Base-by-base conservation (phyloP, 2,113 vertebrate species). In the Menura novaehollandiae region DNA sequence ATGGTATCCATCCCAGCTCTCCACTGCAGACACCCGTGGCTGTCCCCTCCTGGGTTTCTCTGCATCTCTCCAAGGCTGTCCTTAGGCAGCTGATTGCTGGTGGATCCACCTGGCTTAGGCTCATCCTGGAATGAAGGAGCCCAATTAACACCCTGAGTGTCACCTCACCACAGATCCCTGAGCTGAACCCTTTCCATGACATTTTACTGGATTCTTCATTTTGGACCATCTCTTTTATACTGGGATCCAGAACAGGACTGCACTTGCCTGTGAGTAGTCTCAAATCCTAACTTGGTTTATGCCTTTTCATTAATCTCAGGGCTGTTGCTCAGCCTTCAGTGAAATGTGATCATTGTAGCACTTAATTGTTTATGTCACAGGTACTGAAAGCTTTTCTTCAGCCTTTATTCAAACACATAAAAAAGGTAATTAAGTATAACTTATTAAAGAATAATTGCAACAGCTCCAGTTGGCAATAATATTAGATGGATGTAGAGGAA, bases 1-100 rank as follows among this genome's bases (percentile, higher is more conserved):
- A 3, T 9, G n/a, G 37, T 15, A 21, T 23, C 28, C 15, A 58
- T 15, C 16, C 66, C 55, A 58, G 0, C 5, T 6, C 20, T 5
- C 37, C 15, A 0, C 26, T n/a, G 15, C 5, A 8, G 33, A 22
- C 55, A 46, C 24, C 28, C 39, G 22, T 15, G 22, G 16, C 46
- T 3, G 1, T 59, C 69, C 49, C 15, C 47, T 87, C 46, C 43
- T 58, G 30, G 18, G 18, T 68, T 73, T 33, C 8, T 6, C 5
- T 44, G 22, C 53, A 43, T 17, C 4, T 23, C 20, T 32, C 39
- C 35, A 21, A 52, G 23, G 28, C 27, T 72, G 12, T 43, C 39
- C 39, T 41, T 13, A 41, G 39, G 39, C 39, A 15, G 9, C 19
- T 63, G 49, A 23, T 26, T 53, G 27, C 26, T 39, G 39, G 19